A percentile compares a stretch with the other conserved stretches of the same genome.
phyloP scores from a whole-genome alignment of 2,113 vertebrate genomes.

The Onychostruthus taczanowskii region DNA sequence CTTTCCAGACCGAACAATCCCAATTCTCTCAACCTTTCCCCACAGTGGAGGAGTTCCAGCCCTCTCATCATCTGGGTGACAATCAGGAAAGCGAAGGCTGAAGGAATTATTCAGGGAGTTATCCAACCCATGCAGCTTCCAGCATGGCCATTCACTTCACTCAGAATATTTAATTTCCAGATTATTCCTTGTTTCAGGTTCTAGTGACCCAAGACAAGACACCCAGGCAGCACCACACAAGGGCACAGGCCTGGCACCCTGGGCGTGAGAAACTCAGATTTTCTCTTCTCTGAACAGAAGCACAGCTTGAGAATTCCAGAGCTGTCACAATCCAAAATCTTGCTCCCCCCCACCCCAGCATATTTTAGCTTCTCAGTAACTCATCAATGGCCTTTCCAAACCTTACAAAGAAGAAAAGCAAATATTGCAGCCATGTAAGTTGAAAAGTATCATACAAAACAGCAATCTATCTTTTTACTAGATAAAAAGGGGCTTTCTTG shows the following conservation, averaged over 20 bases:
- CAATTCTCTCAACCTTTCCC: not conserved
- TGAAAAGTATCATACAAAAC: not conserved
- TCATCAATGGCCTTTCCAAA: not conserved
- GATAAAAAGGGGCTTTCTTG: not conserved
- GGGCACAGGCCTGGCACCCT: not conserved
- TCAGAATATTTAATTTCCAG: not conserved
- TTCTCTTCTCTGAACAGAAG: not conserved
- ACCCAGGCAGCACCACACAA: not conserved
- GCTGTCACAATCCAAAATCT: not conserved
- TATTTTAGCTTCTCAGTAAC: not conserved
- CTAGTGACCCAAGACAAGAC: not conserved
- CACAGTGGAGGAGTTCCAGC: not conserved
- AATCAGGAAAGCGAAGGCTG: not conserved
- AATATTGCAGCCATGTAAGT: not conserved
- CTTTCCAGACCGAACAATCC: not conserved
- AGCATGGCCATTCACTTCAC: not conserved
- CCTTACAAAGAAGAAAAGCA: not conserved
- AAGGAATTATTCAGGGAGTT: not conserved
- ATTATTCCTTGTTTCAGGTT: not conserved
- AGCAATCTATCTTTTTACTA: no score
- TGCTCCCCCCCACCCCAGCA: not conserved
- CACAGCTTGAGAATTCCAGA: not conserved
- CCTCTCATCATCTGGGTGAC: not conserved
- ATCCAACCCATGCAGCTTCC: not conserved
- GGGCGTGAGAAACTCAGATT: not conserved